Base-by-base conservation (phyloP, 2,797 vertebrate species). In the Cirrhinus molitorella region DNA sequence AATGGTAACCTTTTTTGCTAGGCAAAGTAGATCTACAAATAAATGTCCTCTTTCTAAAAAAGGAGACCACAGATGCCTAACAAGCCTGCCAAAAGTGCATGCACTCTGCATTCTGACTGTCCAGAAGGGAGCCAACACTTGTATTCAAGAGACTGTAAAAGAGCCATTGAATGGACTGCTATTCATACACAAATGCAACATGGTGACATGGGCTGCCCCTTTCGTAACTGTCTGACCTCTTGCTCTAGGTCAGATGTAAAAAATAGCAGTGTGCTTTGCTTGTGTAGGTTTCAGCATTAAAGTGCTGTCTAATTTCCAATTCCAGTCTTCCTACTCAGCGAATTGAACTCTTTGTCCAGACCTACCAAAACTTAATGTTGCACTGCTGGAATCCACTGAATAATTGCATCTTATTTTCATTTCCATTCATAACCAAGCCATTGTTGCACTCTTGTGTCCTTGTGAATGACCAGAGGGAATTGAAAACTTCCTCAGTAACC, bases 181-280 rank as follows among this genome's bases (percentile, higher is more conserved):
- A 93, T 95, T 95, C 93, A 95, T 89, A 94, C 87, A 92, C 94
- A 94, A 94, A 95, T 95, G 90, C 66, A 85, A 85, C 80, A 83
- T 63, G 49, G 87, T 86, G 90, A 88, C 90, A 91, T 87, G 89
- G 86, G 71, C 83, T 87, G 88, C 89, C 90, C 90, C 88, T 78
- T 86, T 87, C 63, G 73, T 83, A 82, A 89, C 88, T 86, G 86
- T 89, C 91, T 89, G 87, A 84, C 86, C 91, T 87, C 88, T 87
- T 83, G 76, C 70, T 76, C 73, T 74, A 80, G 66, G 71, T 78
- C 72, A 25, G 63, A 80, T 28, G 21, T 53, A 40, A 70, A 71
- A 61, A 34, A 67, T 13, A 57, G n/a, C 45, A 11, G n/a, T 65
- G 55, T 5, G 66, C 25, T 12, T 5, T 55, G 47, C 47, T 49